Evolutionary conservation across 2,888 invertebrate genomes (phyloP), one percentile per base, ranked within the genome.

Genomic region (Bedellia somnulentella): DNA sequence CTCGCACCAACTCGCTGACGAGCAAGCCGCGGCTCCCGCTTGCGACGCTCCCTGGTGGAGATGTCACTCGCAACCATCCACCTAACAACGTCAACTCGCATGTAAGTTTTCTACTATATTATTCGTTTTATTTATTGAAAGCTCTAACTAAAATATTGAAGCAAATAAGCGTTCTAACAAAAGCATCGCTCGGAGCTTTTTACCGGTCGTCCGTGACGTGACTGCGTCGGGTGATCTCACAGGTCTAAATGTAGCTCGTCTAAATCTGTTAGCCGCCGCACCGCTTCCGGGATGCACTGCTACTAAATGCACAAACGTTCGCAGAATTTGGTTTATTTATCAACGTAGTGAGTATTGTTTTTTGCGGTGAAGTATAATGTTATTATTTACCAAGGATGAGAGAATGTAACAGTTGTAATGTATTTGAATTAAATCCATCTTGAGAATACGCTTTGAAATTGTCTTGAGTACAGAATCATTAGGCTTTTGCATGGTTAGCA

Each of bases 61-160:
- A 71, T 46, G 47, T 67, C 30, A 50, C 60, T 41, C 63, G 73
- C 40, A 68, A 60, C 47, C 70, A 70, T 55, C 62, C 71, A 46
- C 58, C 71, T 52, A 66, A 64, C 57, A 73, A 67, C 43, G 73
- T 71, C 55, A 73, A 70, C 58, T 63, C 71, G 47, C 70, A 71
- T 55, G 75, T 75, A 54, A 70, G 75, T 66, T 37, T 11, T 3
- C 18, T 23, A 22, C 27, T n/a, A n/a, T n/a, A n/a, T n/a, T n/a
- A n/a, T n/a, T n/a, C n/a, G n/a, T n/a, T n/a, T n/a, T n/a, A n/a
- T n/a, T n/a, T n/a, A n/a, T n/a, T n/a, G n/a, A n/a, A n/a, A n/a
- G n/a, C n/a, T n/a, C n/a, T 15, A 8, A 9, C 9, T 22, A 13
- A 21, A 27, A 17, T 18, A 10, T 18, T 6, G 17, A 18, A 17